A percentile compares a stretch with the other conserved stretches of the same genome.
Conservation (phyloP, 1,140 invertebrate genomes). For the Gyrodactylus salaris region DNA sequence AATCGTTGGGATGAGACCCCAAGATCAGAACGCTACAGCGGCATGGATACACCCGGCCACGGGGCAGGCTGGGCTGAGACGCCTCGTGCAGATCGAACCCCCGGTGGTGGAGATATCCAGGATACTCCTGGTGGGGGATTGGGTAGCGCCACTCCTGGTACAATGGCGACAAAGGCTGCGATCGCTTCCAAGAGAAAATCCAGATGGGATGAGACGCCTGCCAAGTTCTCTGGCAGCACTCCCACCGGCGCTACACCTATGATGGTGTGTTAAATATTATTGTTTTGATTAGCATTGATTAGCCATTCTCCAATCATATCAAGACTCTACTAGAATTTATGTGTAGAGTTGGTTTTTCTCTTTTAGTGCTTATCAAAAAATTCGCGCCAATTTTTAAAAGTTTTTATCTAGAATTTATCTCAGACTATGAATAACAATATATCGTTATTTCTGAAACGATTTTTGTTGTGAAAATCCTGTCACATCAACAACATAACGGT, state of each 20-base stretch:
- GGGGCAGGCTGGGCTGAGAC: conserved; percentile 75
- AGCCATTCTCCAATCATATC: too few relatives aligned
- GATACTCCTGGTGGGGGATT: conserved; percentile 13
- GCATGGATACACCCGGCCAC: conserved; percentile 52
- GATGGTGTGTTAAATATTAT: too few relatives aligned
- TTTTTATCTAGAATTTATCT: too few relatives aligned
- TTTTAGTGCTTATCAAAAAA: too few relatives aligned
- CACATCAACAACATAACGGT: too few relatives aligned
- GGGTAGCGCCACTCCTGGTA: background rate
- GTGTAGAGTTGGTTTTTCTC: too few relatives aligned
- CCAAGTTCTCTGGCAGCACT: conserved; percentile 21
- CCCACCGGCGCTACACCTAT: conserved; percentile 16
- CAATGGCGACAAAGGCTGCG: conserved; percentile 42
- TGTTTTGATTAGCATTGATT: too few relatives aligned
- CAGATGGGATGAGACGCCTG: conserved; percentile 67
- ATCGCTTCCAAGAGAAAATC: conserved; percentile 57
- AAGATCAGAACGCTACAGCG: conserved; percentile 59
- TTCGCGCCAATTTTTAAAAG: too few relatives aligned
- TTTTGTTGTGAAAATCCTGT: too few relatives aligned
- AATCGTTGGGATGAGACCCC: conserved; percentile 99
- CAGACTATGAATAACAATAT: too few relatives aligned
- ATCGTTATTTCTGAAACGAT: too few relatives aligned
- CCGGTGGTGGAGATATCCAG: conserved; percentile 22
- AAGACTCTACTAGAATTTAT: too few relatives aligned
- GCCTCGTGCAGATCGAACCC: conserved; percentile 48